These are phyloP conservation scores for Polypedilum pembai DNA, from an alignment of 1,140 invertebrate genomes.

Conservation along the genomic window DNA sequence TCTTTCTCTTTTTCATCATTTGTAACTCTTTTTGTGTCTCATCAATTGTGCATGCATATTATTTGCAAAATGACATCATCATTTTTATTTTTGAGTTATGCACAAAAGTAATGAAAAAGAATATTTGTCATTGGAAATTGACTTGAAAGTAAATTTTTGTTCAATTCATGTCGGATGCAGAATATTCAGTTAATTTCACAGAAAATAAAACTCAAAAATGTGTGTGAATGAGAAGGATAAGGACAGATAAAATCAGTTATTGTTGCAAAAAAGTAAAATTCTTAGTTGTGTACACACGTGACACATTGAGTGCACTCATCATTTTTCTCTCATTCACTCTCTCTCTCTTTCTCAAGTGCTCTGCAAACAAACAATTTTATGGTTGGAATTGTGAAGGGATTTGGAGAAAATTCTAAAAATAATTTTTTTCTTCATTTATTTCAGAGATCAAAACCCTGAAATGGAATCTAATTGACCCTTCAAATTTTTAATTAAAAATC, in stretches of 20 bases:
- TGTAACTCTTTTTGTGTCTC: too few species aligned
- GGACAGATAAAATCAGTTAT: constrained; percentile 5
- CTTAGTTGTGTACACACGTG: neutral
- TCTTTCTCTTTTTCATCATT: neutral
- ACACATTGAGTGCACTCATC: constrained; percentile 10
- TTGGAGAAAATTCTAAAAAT: too few species aligned
- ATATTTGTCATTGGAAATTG: neutral
- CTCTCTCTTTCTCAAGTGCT: neutral
- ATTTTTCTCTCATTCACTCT: neutral
- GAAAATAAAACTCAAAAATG: neutral
- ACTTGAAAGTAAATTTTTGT: neutral
- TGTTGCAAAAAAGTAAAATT: neutral
- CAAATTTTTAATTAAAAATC: too few species aligned
- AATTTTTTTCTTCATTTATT: too few species aligned
- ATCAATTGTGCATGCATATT: too few species aligned
- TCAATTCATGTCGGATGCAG: neutral
- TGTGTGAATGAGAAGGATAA: neutral
- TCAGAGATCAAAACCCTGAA: too few species aligned
- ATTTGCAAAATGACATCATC: too few species aligned
- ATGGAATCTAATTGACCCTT: too few species aligned
- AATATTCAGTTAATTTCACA: neutral
- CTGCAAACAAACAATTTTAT: neutral
- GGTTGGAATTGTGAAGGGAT: neutral
- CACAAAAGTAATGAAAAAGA: too few species aligned
- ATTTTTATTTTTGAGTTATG: too few species aligned